These are phyloP conservation scores for Martes martes DNA, from an alignment of 2,113 vertebrate genomes.

Conservation along the genomic window DNA sequence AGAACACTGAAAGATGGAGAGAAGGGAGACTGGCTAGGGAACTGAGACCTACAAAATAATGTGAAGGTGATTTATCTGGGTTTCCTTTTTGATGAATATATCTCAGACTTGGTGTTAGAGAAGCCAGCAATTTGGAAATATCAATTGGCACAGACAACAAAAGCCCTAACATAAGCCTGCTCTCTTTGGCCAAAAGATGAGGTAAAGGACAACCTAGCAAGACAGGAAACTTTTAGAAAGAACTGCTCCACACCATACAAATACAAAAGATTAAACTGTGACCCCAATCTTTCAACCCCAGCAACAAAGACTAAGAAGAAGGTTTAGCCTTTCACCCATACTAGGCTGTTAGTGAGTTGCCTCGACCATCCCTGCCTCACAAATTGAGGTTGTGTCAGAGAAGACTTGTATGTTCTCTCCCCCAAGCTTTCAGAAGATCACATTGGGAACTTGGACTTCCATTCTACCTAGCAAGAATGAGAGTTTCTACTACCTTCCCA, in stretches of 20 bases:
- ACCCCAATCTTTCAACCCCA: not conserved
- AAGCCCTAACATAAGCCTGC: not conserved
- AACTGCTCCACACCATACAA: not conserved
- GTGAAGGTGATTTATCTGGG: not conserved
- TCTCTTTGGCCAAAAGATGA: not conserved
- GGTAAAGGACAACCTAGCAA: not conserved
- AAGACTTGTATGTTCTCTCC: not conserved
- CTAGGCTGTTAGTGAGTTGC: not conserved
- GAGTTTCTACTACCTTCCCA: not conserved
- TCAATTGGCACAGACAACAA: not conserved
- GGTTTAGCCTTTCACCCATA: not conserved
- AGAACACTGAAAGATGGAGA: not conserved
- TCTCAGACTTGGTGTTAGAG: not conserved
- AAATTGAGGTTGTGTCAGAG: too few species aligned
- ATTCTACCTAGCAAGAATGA: not conserved
- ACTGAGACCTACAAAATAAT: not conserved
- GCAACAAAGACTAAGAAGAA: not conserved
- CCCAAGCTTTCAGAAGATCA: not conserved
- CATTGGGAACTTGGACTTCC: not conserved
- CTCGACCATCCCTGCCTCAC: not conserved
- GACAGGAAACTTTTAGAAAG: not conserved
- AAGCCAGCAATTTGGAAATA: not conserved
- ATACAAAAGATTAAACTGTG: not conserved
- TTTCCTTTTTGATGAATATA: not conserved
- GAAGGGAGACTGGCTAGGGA: not conserved